Evolutionary conservation across 2,797 vertebrate genomes (phyloP).

Genomic region (Astyanax mexicanus): DNA sequence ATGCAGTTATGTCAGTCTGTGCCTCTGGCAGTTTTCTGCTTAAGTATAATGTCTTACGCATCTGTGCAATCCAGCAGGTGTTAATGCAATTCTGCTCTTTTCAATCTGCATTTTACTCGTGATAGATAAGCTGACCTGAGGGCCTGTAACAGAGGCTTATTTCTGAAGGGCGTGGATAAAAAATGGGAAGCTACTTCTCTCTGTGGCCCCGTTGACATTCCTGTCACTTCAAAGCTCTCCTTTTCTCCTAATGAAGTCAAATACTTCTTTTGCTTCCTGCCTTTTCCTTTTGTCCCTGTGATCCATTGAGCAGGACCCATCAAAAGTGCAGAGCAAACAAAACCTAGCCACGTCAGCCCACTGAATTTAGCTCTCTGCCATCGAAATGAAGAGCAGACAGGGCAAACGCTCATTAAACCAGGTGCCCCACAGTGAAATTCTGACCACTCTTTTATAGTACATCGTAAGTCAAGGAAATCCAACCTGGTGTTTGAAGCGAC

Average conservation of each 20-base stretch:
- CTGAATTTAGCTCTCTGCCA: conserved; percentile 55
- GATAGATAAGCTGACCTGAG: conserved; percentile 53
- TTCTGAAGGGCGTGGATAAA: conserved; percentile 47
- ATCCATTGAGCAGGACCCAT: conserved; percentile 59
- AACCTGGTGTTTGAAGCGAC: conserved; percentile 39
- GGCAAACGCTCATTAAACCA: conserved; percentile 59
- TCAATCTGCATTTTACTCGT: conserved; percentile 52
- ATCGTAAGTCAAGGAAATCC: conserved; percentile 54
- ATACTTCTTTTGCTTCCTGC: conserved; percentile 44
- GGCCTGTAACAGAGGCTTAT: conserved; percentile 35
- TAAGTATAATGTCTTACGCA: conserved; percentile 48
- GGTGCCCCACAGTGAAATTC: conserved; percentile 38
- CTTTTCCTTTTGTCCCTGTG: conserved; percentile 56
- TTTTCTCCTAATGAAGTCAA: conserved; percentile 56
- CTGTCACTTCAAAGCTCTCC: conserved; percentile 48
- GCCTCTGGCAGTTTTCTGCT: conserved; percentile 30
- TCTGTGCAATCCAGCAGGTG: conserved; percentile 48
- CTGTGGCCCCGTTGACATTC: conserved; percentile 41
- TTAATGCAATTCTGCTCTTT: conserved; percentile 44
- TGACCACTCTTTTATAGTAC: conserved; percentile 59
- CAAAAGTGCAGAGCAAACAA: conserved; percentile 52
- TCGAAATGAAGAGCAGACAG: conserved; percentile 64
- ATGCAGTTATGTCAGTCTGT: conserved; percentile 39
- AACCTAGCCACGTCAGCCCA: conserved; percentile 52
- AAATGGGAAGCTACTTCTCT: conserved; percentile 47